Evolutionary conservation across 2,888 invertebrate genomes (phyloP).

Genomic region (Pseudoips prasinana): DNA sequence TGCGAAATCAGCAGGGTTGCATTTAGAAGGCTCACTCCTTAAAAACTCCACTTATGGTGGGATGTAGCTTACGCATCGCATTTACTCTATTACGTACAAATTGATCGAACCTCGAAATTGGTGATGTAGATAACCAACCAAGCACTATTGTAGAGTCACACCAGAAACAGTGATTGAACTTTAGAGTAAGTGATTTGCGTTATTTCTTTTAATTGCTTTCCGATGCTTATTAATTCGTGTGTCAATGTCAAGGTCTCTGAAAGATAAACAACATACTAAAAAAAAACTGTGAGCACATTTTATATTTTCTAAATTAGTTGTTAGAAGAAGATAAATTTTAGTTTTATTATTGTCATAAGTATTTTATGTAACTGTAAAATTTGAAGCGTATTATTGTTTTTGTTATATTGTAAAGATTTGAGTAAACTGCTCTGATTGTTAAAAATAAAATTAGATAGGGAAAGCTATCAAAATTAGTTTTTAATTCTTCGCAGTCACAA

Average conservation of each 20-base stretch:
- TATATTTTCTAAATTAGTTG: not conserved
- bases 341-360: not conserved
- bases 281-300: slow-evolving; percentile 2
- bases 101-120: slow-evolving; percentile 14
- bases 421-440: slow-evolving; percentile 8
- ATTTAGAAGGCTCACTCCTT: slow-evolving; percentile 25
- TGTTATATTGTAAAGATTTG: slow-evolving; percentile 1
- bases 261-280: slow-evolving; percentile 2
- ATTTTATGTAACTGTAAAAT: not conserved
- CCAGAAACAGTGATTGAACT: slow-evolving; percentile 15
- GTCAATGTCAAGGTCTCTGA: slow-evolving; percentile 3
- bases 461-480: slow-evolving; percentile 2
- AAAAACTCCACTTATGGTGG: slow-evolving; percentile 20
- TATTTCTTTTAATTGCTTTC: slow-evolving; percentile 1
- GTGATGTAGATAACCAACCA: slow-evolving; percentile 21
- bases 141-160: slow-evolving; percentile 30
- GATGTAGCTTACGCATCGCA: slow-evolving; percentile 27
- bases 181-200: slow-evolving; percentile 1
- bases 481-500: slow-evolving; percentile 15
- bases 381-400: not conserved
- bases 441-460: slow-evolving; percentile 8
- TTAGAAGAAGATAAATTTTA: slow-evolving; percentile 1
- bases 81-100: slow-evolving; percentile 30
- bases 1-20: slow-evolving; percentile 31
- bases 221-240: slow-evolving; percentile 2